Evolutionary conservation across 2,888 invertebrate species (phyloP).

Genomic region (Chorisops tibialis): DNA sequence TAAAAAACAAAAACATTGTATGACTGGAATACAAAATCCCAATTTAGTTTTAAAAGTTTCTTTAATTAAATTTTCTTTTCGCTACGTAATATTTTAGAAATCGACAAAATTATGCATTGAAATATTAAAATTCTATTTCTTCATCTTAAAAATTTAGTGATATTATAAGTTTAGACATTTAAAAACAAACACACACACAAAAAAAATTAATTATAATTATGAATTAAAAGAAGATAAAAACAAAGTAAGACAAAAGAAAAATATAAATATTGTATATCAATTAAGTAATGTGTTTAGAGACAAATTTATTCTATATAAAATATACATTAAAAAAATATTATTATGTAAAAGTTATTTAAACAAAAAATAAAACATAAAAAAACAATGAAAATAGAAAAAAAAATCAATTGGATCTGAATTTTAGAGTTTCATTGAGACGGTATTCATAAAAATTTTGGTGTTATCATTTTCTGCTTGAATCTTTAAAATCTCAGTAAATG

Average conservation of each 20-base stretch:
- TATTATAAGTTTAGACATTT: slow-evolving; percentile 9
- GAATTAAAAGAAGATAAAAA: slow-evolving; percentile 26
- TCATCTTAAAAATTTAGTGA: background rate
- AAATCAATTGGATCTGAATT: slow-evolving; percentile 7
- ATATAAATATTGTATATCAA: slow-evolving; percentile 19
- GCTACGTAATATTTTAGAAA: background rate
- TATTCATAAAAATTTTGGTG: too few relatives aligned
- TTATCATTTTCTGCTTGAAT: too few relatives aligned
- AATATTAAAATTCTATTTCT: background rate
- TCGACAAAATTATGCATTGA: background rate
- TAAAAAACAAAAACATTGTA: background rate
- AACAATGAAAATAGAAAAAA: slow-evolving; percentile 22
- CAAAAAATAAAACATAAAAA: too few relatives aligned
- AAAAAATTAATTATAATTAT: slow-evolving; percentile 10
- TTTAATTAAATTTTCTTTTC: background rate
- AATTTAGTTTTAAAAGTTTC: background rate
- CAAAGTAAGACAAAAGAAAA: slow-evolving; percentile 6
- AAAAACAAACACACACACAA: slow-evolving; percentile 25
- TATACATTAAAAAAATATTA: slow-evolving; percentile 20
- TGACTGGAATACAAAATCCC: background rate
- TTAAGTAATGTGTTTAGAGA: slow-evolving; percentile 27
- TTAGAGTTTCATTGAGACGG: background rate
- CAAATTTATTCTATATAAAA: slow-evolving; percentile 29
- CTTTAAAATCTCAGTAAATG: too few relatives aligned
- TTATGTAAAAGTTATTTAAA: slow-evolving; percentile 8